These are phyloP conservation scores for Enteromius viviparus DNA, from an alignment of 2,797 vertebrate species.

Conservation along the genomic window DNA sequence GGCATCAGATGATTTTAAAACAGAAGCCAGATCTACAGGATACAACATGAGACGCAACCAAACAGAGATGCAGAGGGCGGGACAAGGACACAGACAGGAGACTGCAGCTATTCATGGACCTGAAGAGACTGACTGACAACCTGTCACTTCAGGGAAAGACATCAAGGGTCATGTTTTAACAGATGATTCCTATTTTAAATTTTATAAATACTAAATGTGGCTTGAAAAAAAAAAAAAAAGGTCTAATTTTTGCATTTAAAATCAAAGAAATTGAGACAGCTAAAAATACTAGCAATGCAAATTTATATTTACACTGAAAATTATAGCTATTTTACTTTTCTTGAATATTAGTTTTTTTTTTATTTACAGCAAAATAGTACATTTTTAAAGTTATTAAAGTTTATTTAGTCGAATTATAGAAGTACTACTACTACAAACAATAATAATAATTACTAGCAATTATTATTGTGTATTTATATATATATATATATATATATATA, in stretches of 20 bases:
- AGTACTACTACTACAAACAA: background rate
- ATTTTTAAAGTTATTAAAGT: too few species aligned
- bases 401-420: background rate
- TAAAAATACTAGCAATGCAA: background rate
- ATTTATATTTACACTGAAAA: background rate
- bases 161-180: background rate
- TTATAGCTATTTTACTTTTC: background rate
- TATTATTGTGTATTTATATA: background rate
- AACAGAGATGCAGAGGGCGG: slow-evolving; percentile 60
- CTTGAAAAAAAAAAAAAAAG: background rate
- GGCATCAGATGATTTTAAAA: slow-evolving; percentile 37
- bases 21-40: slow-evolving; percentile 52
- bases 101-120: slow-evolving; percentile 9
- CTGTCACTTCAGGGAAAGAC: background rate
- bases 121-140: slow-evolving; percentile 16
- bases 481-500: background rate
- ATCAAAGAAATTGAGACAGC: background rate
- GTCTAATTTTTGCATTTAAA: background rate
- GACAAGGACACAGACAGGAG: slow-evolving; percentile 54
- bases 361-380: background rate
- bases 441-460: background rate
- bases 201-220: background rate
- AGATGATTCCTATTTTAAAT: background rate
- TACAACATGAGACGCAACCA: slow-evolving; percentile 50
- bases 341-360: background rate